Evolutionary conservation across 1,140 invertebrate species (phyloP), one percentile per base, ranked within the genome.

Genomic region (Babylonia areolata): DNA sequence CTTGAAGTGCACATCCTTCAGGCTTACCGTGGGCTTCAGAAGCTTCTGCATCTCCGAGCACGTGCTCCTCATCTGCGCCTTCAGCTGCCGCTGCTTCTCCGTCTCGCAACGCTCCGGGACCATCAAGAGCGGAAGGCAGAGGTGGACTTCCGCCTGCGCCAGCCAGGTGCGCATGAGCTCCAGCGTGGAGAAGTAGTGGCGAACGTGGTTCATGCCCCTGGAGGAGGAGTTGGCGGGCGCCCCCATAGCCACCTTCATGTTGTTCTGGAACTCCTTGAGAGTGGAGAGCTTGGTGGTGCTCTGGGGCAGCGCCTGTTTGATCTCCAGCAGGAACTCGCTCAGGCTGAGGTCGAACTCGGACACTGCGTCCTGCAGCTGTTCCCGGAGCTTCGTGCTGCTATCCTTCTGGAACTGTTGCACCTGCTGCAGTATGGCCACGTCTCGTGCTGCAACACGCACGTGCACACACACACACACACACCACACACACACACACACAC

Each of bases 191-290:
- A 88, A 81, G 81, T 86, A 90, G 15, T 64, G 31, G 12, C 85
- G 84, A 17, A 90, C 69, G 33, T 73, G 69, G 17, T 77, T 79
- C 15, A 88, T 85, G 35, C 85, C 87, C 37, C 28, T 64, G 20
- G 81, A 71, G 20, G 81, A 71, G 23, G 54, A 40, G 54, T 58
- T 73, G n/a, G 37, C 46, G 6, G 85, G 87, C 64, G 88, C 89
- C 2, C 87, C 88, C 35, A 89, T 81, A 37, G 86, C 89, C 40
- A 88, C 82, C 20, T 33, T 81, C 58, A 83, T 81, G 78, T 71
- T 88, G 23, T 85, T 90, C 42, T 88, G 85, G 81, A 90, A 90
- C 35, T 91, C 90, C 42, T 87, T 87, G 46, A 90, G 78, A 35
- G 87, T 87, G 46, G 88, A 87, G 5, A 90, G 86, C 33, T 54